Conservation (phyloP, 2,113 vertebrate species). For the Pyrgilauda ruficollis region DNA sequence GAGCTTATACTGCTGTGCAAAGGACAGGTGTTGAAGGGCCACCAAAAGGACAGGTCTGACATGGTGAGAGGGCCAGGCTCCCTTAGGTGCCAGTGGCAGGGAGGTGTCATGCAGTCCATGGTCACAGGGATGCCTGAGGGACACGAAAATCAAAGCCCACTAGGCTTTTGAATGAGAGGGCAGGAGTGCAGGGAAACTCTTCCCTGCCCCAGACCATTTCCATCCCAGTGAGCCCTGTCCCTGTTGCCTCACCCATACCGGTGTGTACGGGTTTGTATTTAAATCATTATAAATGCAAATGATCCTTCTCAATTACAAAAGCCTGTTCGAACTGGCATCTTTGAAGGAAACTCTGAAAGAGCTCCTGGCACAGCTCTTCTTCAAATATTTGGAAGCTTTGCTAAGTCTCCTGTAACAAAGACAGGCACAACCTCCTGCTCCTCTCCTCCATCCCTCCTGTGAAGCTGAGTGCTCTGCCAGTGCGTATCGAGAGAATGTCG, state of each 20-base stretch:
- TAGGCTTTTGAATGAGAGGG: not conserved
- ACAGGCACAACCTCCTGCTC: not conserved
- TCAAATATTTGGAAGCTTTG: constrained; percentile 43
- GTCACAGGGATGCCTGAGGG: not conserved
- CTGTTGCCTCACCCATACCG: not conserved
- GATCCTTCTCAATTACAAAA: constrained; percentile 50
- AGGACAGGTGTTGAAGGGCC: not conserved
- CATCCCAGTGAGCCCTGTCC: not conserved
- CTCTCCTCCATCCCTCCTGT: not conserved
- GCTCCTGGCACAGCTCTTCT: constrained; percentile 19
- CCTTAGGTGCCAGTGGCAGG: not conserved
- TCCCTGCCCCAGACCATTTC: not conserved
- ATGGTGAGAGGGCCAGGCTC: not conserved
- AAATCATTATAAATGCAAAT: constrained; percentile 46
- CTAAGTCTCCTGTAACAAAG: constrained; percentile 36
- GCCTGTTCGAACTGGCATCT: constrained; percentile 37
- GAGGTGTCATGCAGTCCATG: not conserved
- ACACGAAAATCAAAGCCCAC: not conserved
- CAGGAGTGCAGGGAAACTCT: not conserved
- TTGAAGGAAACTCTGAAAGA: constrained; percentile 48
- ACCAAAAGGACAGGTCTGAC: not conserved
- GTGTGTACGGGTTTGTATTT: constrained; percentile 3
- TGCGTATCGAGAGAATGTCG: accelerated
- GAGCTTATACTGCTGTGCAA: not conserved
- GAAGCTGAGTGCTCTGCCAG: not conserved